These are phyloP conservation scores for Drosophila setosimentum DNA, from an alignment of 2,888 invertebrate genomes.

Conservation along the genomic window DNA sequence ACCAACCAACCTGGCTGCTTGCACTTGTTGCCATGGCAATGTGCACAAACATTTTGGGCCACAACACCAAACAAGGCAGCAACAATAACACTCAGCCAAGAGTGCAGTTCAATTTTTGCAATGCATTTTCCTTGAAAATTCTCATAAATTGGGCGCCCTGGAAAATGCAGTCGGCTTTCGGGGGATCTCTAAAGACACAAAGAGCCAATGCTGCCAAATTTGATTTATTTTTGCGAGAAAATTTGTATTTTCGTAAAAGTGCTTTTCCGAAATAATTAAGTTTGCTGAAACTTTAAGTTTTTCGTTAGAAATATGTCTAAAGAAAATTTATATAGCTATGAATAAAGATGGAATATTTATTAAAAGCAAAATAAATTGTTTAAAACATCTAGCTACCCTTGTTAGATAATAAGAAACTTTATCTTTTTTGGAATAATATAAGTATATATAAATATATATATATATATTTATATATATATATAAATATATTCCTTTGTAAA, in stretches of 20 bases:
- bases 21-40: conserved; percentile 79
- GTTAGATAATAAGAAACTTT: not conserved
- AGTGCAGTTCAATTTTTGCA: conserved; percentile 35
- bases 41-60: conserved; percentile 65
- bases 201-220: not conserved
- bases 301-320: not conserved
- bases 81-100: conserved; percentile 32
- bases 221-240: not conserved
- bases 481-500: not conserved
- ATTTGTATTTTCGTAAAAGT: not conserved
- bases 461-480: not conserved
- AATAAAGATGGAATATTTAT: not conserved
- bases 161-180: conserved; percentile 54
- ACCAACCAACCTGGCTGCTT: conserved; percentile 13
- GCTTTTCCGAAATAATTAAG: not conserved
- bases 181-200: conserved; percentile 9
- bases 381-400: not conserved
- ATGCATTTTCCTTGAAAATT: conserved; percentile 47
- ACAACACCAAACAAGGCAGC: conserved; percentile 42
- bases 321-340: not conserved
- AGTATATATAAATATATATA: not conserved
- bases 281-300: not conserved
- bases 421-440: not conserved
- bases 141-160: conserved; percentile 46
- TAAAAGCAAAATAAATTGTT: not conserved